Evolutionary conservation across 2,888 invertebrate species (phyloP), one percentile per base, ranked within the genome.

Genomic region (Dromius quadrimaculatus): DNA sequence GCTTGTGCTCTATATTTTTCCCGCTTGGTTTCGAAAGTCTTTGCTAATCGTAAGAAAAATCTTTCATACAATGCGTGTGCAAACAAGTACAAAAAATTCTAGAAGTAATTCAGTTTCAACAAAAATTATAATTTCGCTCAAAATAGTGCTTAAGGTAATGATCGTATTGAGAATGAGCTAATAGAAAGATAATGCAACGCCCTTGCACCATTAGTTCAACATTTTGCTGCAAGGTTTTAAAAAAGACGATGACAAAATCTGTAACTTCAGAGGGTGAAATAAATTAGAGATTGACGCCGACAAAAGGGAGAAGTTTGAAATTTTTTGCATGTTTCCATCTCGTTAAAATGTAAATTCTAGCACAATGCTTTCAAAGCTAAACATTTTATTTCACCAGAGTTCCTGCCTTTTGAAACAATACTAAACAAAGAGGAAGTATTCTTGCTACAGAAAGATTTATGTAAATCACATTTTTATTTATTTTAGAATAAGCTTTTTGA

Each of bases 251-350:
- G 50, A 54, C 50, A 54, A 28, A 17, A 32, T 1, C 15, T 54
- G 28, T 17, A 54, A 23, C 50, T 54, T 54, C 50, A 28, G 50
- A 15, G 50, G 28, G 50, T 5, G 23, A 28, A 54, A 32, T 54
- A 54, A 54, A 54, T 54, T 54, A 15, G 28, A 32, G 28, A 28
- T 54, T 5, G 45, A 13, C 20, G 20, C 22, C 23, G 47, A 22
- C 23, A 23, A 57, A 36, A 62, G 62, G 62, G 20, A 62, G 43
- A 62, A 62, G 43, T 62, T 43, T 43, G n/a, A 62, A 62, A 15
- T 28, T 43, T 62, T 62, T 43, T 62, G 62, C 62, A 62, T 62
- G 43, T 43, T 62, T 62, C 43, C 43, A 62, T 43, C 38, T 62
- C 36, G 43, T 62, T 62, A 62, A 62, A 43, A 62, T 62, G 62